These are phyloP conservation scores for Petrolisthes manimaculis DNA, from an alignment of 2,888 invertebrate species.

Conservation along the genomic window DNA sequence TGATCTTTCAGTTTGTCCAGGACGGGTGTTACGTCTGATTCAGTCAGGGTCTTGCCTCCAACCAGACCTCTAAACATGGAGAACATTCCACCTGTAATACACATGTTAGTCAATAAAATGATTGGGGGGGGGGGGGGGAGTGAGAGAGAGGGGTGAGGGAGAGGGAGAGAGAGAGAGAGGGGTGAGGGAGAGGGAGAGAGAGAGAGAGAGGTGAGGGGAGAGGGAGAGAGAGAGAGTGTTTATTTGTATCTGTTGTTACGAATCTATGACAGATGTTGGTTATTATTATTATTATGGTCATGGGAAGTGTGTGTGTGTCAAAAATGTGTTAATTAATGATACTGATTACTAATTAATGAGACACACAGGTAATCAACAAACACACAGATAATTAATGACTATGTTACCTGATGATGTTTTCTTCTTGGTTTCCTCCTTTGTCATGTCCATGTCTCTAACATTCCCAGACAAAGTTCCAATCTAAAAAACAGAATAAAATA, in stretches of 20 bases:
- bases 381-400: slow-evolving; percentile 1
- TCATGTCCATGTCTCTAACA: slow-evolving; percentile 56
- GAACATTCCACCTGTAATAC: slow-evolving; percentile 78
- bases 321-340: too few relatives aligned
- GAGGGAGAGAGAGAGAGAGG: neutral
- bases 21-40: slow-evolving; percentile 84
- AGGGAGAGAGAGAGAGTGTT: neutral
- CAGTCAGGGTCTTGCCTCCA: slow-evolving; percentile 87
- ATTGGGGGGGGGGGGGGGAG: neutral
- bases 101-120: slow-evolving; percentile 30
- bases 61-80: slow-evolving; percentile 86
- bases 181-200: neutral
- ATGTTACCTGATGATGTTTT: slow-evolving; percentile 46
- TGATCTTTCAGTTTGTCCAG: slow-evolving; percentile 96
- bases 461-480: slow-evolving; percentile 86
- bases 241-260: too few relatives aligned
- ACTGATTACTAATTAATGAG: neutral
- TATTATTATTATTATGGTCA: too few relatives aligned
- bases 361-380: neutral
- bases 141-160: neutral
- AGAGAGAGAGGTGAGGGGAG: too few relatives aligned
- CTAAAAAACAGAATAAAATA: slow-evolving; percentile 69
- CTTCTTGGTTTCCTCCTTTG: slow-evolving; percentile 41
- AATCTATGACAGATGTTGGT: too few relatives aligned
- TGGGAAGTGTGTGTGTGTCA: too few relatives aligned